These are phyloP conservation scores for Rattus rattus DNA, from an alignment of 2,113 vertebrate genomes.

Conservation along the genomic window DNA sequence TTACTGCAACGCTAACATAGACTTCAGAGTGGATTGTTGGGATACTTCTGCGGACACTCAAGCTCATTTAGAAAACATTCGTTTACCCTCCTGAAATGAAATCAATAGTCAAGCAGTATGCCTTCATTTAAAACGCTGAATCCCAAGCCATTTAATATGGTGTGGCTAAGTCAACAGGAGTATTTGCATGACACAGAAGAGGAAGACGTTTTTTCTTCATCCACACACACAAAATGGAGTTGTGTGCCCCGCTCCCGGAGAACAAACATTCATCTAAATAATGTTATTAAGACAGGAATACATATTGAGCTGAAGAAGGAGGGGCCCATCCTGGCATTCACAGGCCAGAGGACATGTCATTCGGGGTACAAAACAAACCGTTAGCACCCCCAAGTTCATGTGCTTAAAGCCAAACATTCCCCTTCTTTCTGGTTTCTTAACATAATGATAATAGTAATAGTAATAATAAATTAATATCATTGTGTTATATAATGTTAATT, in stretches of 20 bases:
- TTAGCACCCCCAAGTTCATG: neutral
- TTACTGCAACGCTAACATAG: neutral
- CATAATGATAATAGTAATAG: neutral
- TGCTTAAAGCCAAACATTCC: neutral
- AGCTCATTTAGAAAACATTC: neutral
- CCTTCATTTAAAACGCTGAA: neutral
- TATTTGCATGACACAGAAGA: neutral
- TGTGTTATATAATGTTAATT: too few relatives aligned
- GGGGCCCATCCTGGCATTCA: accelerated
- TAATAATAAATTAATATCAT: too few relatives aligned
- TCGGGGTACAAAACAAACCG: neutral
- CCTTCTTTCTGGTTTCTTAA: neutral
- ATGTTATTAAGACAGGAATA: neutral
- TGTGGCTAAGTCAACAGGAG: neutral
- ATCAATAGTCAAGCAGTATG: neutral
- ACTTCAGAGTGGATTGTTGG: neutral
- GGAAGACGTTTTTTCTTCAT: neutral
- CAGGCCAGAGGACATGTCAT: accelerated
- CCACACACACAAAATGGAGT: neutral
- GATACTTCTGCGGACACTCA: neutral
- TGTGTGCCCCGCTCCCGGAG: neutral
- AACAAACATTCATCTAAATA: neutral
- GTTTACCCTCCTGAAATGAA: neutral
- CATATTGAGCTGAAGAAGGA: neutral
- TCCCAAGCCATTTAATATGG: neutral